Base-by-base conservation (phyloP, 2,888 invertebrate genomes). In the Micropterix aruncella region DNA sequence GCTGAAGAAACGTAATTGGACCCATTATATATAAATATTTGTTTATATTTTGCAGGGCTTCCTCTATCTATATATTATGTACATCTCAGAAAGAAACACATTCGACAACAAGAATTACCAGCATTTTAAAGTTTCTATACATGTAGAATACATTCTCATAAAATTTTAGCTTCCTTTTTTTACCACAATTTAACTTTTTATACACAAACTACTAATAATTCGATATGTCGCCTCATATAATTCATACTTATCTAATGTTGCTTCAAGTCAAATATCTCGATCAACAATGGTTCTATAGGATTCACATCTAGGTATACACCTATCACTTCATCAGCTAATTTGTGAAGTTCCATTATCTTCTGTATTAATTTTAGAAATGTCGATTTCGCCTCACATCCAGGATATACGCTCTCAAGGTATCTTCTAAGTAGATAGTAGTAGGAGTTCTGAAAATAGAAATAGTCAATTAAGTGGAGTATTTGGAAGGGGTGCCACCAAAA, bases 181-280 rank as follows among this genome's bases (percentile, higher is more conserved):
- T 39, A 38, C 45, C 38, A 27, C 46, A 46, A 19, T 16, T 16
- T 16, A 14, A 37, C 36, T 46, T 15, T 48, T 47, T 40, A 37
- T 16, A 14, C 17, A 18, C 14, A 14, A 18, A 19, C n/a, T 41
- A n/a, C 12, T 16, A 9, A 38, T 38, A 38, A 7, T 9, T 37
- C 16, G 16, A 16, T 37, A 16, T 14, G 15, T 15, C 14, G 37
- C 37, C 16, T 37, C 16, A 37, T 37, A 37, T 16, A n/a, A 39
- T 39, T 17, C 18, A 39, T n/a, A n/a, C n/a, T n/a, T n/a, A n/a
- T 7, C 27, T 27, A 60, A n/a, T 69, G 70, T 18, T 69, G 80
- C 58, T 92, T 92, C 48, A 95, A 73, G 69, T 95, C 94, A 56
- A 96, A 92, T 58, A 96, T 92, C 74, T 96, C 95, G 60, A 94